phyloP scores from a whole-genome alignment of 2,797 vertebrate species.

The Furcifer pardalis region DNA sequence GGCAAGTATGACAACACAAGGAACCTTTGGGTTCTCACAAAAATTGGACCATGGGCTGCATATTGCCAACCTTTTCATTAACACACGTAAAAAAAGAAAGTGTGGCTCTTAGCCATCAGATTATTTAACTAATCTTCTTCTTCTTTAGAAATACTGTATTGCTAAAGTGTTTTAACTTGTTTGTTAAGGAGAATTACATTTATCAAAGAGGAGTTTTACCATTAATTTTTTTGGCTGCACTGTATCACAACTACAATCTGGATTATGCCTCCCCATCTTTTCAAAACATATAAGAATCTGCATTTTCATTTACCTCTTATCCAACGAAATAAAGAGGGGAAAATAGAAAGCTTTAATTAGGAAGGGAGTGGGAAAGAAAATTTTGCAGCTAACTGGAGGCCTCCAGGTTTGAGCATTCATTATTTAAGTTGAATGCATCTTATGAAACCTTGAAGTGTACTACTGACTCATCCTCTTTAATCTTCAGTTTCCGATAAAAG shows the following conservation, averaged over 20 bases:
- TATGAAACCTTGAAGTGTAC: slow-evolving; percentile 71
- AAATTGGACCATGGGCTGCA: not conserved
- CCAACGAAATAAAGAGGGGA: slow-evolving; percentile 16
- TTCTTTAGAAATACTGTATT: not conserved
- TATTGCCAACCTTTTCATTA: not conserved
- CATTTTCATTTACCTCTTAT: slow-evolving; percentile 15
- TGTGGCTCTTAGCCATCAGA: not conserved
- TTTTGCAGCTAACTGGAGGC: slow-evolving; percentile 48
- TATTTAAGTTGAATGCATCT: slow-evolving; percentile 77
- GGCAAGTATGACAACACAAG: not conserved
- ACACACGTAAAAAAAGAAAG: slow-evolving; percentile 27
- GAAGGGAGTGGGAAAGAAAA: slow-evolving; percentile 37
- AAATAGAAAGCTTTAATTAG: not conserved
- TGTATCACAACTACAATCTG: slow-evolving; percentile 29
- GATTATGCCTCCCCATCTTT: not conserved
- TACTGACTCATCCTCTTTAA: slow-evolving; percentile 79
- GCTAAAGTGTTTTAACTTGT: not conserved
- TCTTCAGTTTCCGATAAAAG: slow-evolving; percentile 76
- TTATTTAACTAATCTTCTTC: slow-evolving; percentile 31
- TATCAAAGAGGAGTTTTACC: not conserved
- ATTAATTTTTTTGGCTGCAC: slow-evolving; percentile 6
- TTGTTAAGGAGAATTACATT: slow-evolving; percentile 3
- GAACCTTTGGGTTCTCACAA: not conserved
- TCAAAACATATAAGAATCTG: slow-evolving; percentile 7
- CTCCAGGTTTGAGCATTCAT: slow-evolving; percentile 70